Conservation (phyloP, 2,113 vertebrate genomes). For the Xiphorhynchus elegans region DNA sequence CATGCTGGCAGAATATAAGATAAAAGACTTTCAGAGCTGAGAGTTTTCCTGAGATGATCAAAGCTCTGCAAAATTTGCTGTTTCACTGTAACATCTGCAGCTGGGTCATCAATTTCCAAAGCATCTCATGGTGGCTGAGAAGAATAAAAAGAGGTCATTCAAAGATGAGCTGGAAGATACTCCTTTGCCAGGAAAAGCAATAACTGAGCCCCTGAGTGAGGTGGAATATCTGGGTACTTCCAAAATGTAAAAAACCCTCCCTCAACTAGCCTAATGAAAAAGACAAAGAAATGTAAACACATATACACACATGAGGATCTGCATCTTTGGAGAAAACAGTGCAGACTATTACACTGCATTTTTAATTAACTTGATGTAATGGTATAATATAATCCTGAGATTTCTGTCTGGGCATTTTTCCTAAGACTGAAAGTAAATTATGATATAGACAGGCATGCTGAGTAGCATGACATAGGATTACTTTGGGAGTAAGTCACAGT, state of each 20-base stretch:
- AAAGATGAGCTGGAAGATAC: not conserved
- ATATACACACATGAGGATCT: not conserved
- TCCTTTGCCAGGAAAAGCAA: not conserved
- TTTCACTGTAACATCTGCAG: constrained; percentile 3
- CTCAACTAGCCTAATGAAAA: not conserved
- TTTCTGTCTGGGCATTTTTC: not conserved
- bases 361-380: not conserved
- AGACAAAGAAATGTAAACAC: not conserved
- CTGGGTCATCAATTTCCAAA: constrained; percentile 6
- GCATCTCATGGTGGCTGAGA: not conserved
- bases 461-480: not conserved
- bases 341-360: not conserved
- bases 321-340: fast-evolving
- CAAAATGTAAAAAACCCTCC: not conserved
- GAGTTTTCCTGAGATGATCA: not conserved
- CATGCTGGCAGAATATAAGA: not conserved
- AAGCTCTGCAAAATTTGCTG: constrained; percentile 21
- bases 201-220: not conserved
- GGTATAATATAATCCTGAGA: not conserved
- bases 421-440: not conserved
- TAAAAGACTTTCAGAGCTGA: not conserved
- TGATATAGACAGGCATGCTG: not conserved
- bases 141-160: not conserved
- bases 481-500: not conserved
- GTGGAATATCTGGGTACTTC: not conserved